Evolutionary conservation across 2,113 vertebrate species (phyloP).

Genomic region (Hoplias malabaricus): DNA sequence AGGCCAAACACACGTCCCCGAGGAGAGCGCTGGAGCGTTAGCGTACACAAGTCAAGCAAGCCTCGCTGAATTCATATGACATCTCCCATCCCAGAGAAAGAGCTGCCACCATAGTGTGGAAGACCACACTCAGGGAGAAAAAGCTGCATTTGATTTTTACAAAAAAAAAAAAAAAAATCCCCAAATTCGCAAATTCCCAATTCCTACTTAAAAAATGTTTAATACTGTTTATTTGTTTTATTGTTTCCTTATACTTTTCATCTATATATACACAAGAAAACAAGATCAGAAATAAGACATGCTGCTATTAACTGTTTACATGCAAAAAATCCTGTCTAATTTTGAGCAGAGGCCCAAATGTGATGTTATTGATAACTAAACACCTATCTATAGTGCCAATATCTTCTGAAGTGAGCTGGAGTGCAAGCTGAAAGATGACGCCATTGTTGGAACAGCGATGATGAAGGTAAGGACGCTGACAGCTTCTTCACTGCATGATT

Average conservation of each 20-base stretch:
- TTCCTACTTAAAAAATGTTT: too few species aligned
- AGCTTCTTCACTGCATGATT: constrained; percentile 17
- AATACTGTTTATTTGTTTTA: too few species aligned
- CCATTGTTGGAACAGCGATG: neutral
- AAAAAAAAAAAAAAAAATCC: too few species aligned
- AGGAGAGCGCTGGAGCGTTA: constrained; percentile 62
- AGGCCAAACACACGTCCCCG: constrained; percentile 72
- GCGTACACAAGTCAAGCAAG: constrained; percentile 62
- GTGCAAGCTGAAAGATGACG: neutral
- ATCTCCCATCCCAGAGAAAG: constrained; percentile 51
- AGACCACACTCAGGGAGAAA: constrained; percentile 19
- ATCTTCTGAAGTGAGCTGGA: neutral
- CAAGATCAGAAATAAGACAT: too few species aligned
- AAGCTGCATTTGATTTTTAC: neutral
- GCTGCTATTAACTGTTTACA: neutral
- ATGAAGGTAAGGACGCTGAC: neutral
- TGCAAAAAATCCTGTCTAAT: neutral
- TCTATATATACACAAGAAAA: too few species aligned
- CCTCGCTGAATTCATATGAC: constrained; percentile 63
- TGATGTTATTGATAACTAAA: neutral
- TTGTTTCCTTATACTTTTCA: too few species aligned
- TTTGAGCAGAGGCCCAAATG: neutral
- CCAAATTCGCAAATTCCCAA: too few species aligned
- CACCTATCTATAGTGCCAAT: neutral
- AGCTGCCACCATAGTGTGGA: neutral